Evolutionary conservation across 30 jellyfish, hydroid and myxozoan species (phyloP).

Genomic region (Calvadosia cruxmelitensis): DNA sequence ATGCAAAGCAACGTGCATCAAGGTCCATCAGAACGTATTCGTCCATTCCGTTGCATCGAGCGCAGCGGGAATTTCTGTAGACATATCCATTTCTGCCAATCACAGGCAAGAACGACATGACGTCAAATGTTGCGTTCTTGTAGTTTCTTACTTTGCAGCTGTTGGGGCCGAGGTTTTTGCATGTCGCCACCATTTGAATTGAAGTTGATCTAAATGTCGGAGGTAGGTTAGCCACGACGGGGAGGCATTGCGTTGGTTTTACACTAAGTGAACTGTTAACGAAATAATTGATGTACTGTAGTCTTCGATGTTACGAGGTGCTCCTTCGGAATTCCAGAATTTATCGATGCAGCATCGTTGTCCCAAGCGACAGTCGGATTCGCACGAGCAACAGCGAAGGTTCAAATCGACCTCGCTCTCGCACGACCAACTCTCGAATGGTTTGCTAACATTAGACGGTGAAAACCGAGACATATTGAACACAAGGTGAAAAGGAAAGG

Average conservation of each 20-base stretch:
- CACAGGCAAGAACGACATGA: background rate
- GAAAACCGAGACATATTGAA: no score
- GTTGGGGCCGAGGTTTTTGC: background rate
- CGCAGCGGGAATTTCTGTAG: slow-evolving; percentile 3
- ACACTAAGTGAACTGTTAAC: background rate
- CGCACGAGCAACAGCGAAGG: slow-evolving; percentile 9
- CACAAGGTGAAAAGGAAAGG: no score
- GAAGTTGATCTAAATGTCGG: background rate
- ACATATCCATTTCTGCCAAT: slow-evolving; percentile 2
- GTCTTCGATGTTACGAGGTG: background rate
- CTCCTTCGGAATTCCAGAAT: background rate
- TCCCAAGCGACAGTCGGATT: background rate
- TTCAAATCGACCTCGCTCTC: no score
- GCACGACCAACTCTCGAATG: no score
- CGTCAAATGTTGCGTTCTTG: no score
- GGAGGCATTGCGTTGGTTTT: background rate
- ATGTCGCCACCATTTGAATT: background rate
- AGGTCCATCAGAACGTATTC: background rate
- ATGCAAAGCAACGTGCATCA: background rate
- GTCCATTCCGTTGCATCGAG: background rate
- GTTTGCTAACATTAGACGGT: no score
- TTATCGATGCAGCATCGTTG: background rate
- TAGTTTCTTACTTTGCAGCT: no score
- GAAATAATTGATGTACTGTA: background rate
- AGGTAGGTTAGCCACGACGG: background rate